A percentile compares a stretch with the other conserved stretches of the same genome.
Conservation (phyloP, 2,888 invertebrate genomes). For the Eupithecia centaureata region DNA sequence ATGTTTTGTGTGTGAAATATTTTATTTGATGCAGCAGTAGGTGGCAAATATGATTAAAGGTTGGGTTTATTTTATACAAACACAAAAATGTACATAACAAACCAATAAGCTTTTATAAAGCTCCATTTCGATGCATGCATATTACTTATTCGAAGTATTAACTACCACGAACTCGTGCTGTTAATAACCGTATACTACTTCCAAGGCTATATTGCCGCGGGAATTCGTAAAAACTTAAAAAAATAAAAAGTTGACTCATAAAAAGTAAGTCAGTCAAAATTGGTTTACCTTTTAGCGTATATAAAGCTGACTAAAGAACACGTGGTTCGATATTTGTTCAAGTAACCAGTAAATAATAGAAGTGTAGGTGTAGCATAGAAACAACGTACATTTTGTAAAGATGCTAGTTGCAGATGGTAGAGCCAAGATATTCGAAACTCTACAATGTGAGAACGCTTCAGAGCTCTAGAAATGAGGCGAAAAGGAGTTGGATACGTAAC, state of each 20-base stretch:
- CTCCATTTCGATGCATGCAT: slow-evolving; percentile 4
- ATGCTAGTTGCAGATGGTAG: not conserved
- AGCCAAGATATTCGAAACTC: not conserved
- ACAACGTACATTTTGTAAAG: not conserved
- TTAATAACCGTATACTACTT: slow-evolving; percentile 11
- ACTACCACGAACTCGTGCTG: slow-evolving; percentile 1
- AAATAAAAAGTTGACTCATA: slow-evolving; percentile 19
- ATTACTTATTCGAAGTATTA: slow-evolving; percentile 3
- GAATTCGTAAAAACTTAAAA: slow-evolving; percentile 20
- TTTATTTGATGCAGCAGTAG: not conserved
- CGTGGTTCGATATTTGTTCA: not conserved
- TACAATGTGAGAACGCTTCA: not conserved
- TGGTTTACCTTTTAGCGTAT: not conserved
- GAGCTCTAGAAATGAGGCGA: slow-evolving; percentile 44
- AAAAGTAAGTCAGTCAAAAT: not conserved
- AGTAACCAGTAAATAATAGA: not conserved
- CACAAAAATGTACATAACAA: not conserved
- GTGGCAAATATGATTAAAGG: not conserved
- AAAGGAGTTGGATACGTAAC: slow-evolving; percentile 39
- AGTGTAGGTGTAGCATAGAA: not conserved
- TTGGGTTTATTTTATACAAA: not conserved
- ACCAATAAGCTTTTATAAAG: slow-evolving; percentile 10
- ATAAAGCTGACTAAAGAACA: not conserved
- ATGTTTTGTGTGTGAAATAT: not conserved
- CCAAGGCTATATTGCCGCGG: slow-evolving; percentile 14